These are phyloP conservation scores for Heliconius cydno DNA, from an alignment of 2,888 invertebrate species.

Conservation along the genomic window DNA sequence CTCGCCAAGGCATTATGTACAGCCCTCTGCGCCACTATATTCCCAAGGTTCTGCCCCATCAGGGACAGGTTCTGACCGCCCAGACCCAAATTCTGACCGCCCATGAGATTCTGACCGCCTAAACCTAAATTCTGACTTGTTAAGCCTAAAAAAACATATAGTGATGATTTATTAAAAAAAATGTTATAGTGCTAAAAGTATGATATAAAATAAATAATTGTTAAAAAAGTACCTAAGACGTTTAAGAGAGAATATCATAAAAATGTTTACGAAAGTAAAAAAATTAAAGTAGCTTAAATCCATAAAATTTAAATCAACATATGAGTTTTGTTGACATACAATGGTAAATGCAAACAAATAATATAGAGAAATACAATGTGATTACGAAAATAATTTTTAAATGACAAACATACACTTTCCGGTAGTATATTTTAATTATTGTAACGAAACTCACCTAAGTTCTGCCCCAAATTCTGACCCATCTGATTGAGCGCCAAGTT, in stretches of 20 bases:
- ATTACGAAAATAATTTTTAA: not conserved
- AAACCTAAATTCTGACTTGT: constrained; percentile 65
- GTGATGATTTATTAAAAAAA: not conserved
- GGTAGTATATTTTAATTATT: no score
- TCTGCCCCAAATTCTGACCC: constrained; percentile 69
- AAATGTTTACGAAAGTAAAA: no score
- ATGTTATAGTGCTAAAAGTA: not conserved
- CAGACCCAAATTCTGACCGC: constrained; percentile 54
- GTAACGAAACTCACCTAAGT: constrained; percentile 58
- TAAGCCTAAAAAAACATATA: constrained; percentile 58
- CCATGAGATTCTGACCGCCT: constrained; percentile 60
- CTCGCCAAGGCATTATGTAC: constrained; percentile 76
- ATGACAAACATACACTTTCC: not conserved
- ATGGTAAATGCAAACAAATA: not conserved
- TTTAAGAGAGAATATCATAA: not conserved
- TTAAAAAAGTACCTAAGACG: no score
- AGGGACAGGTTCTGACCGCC: constrained; percentile 66
- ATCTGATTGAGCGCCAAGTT: constrained; percentile 70
- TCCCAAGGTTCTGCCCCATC: constrained; percentile 69
- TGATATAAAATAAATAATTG: not conserved
- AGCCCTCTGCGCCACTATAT: constrained; percentile 69
- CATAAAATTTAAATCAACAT: not conserved
- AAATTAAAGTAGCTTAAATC: not conserved
- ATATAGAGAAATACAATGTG: not conserved
- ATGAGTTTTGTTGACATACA: not conserved